Evolutionary conservation across 2,113 vertebrate genomes (phyloP), one percentile per base, ranked within the genome.

Genomic region (Caloenas nicobarica): DNA sequence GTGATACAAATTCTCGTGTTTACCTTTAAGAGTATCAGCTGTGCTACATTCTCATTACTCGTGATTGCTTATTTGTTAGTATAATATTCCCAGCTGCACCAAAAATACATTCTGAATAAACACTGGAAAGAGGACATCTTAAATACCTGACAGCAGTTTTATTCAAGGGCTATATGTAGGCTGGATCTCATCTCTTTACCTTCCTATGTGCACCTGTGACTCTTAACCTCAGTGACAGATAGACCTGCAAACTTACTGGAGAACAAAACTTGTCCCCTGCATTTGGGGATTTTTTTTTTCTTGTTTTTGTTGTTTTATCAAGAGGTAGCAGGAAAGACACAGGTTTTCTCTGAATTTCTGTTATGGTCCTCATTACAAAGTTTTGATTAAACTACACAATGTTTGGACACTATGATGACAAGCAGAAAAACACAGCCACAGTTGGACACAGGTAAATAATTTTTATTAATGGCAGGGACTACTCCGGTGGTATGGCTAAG

Each of bases 61-160:
- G 69, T 26, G 57, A 82, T 94, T 81, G 21, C 68, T 89, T 86
- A 86, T 89, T 94, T 91, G 51, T 85, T 93, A 84, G 57, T 81
- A 61, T 58, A 94, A 91, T 90, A 88, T 65, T 80, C 34, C 28
- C 48, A 95, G 76, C 29, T 90, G 84, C 70, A 93, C 33, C 44
- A 86, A 91, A 95, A 88, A 91, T 44, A 74, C 22, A 53, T 89
- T 88, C 64, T 80, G 50, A 85, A 93, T 93, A 94, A 96, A 94
- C 81, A 93, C 1, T 66, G 54, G 40, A 73, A 89, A 88, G 73
- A 72, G 40, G 80, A 57, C 48, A 65, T 80, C 58, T 56, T 76
- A 69, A 93, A 92, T 86, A 95, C 50, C 19, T 91, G 88, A 89
- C 48, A 74, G 48, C 12, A 50, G 19, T 57, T 91, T 86, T 91